A percentile compares a stretch with the other conserved stretches of the same genome.
Evolutionary conservation across 2,888 invertebrate species (phyloP).

Genomic region (Ophraella communa): DNA sequence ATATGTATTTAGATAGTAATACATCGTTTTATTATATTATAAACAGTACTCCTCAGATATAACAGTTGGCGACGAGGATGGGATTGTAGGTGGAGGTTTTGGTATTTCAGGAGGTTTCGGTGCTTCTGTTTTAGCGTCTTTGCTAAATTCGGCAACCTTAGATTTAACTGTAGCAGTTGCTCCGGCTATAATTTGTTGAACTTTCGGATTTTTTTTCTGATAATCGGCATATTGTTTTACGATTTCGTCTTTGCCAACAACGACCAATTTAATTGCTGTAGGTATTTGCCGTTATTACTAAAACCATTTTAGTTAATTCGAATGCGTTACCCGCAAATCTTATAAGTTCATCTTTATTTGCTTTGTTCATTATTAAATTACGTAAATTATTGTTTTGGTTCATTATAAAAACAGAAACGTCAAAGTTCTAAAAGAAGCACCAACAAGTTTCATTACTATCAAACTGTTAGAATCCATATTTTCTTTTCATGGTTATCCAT

Average conservation of each 20-base stretch:
- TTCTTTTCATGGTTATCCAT: too few relatives aligned
- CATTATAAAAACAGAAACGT: too few relatives aligned
- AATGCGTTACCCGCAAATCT: slow-evolving; percentile 38
- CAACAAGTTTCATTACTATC: too few relatives aligned
- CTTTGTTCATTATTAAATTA: neutral
- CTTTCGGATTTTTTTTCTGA: slow-evolving; percentile 1
- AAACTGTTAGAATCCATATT: too few relatives aligned
- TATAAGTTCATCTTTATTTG: slow-evolving; percentile 37
- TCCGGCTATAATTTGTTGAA: neutral
- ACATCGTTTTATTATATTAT: too few relatives aligned
- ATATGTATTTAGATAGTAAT: too few relatives aligned
- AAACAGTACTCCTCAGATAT: too few relatives aligned
- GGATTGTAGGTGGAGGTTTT: too few relatives aligned
- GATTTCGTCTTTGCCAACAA: slow-evolving; percentile 41
- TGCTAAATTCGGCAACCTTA: neutral
- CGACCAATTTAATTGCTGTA: slow-evolving; percentile 40
- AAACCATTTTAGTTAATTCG: slow-evolving; percentile 43
- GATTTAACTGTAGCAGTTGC: neutral
- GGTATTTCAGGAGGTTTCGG: neutral
- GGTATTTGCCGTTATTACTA: slow-evolving; percentile 42
- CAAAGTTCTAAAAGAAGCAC: too few relatives aligned
- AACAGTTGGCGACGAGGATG: too few relatives aligned
- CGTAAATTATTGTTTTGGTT: neutral
- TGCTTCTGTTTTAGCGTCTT: neutral
- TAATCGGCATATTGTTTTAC: slow-evolving; percentile 42